Conservation (phyloP, 2,113 vertebrate species). For the Phrynosoma blainvillii region DNA sequence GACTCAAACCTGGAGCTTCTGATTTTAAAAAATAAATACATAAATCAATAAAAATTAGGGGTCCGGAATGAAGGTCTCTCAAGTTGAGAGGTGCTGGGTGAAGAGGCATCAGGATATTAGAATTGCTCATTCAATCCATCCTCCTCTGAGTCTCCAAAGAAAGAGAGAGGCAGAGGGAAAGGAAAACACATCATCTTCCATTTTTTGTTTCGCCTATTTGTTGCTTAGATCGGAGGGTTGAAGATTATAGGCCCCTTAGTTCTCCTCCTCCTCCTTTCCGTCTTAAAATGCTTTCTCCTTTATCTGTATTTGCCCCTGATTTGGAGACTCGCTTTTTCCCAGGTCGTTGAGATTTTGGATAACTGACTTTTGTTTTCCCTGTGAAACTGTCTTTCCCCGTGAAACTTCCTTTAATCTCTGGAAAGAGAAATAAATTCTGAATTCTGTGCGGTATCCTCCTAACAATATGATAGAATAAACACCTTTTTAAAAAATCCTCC, state of each 20-base stretch:
- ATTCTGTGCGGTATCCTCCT: not conserved
- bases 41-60: not conserved
- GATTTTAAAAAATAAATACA: constrained; percentile 48
- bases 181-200: not conserved
- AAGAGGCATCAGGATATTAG: not conserved
- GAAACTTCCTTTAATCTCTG: not conserved
- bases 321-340: not conserved
- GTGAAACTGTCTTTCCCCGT: not conserved
- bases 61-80: not conserved
- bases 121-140: too few species aligned
- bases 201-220: not conserved
- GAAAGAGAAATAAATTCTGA: not conserved
- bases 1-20: constrained; percentile 40
- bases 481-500: not conserved
- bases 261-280: not conserved
- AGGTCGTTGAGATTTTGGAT: not conserved
- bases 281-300: not conserved
- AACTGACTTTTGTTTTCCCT: not conserved
- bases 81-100: not conserved
- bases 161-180: not conserved
- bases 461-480: not conserved
- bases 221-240: not conserved
- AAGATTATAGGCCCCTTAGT: not conserved
- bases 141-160: not conserved
- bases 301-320: not conserved